Base-by-base conservation (phyloP, 2,888 invertebrate species). In the Eutolmus rufibarbis region DNA sequence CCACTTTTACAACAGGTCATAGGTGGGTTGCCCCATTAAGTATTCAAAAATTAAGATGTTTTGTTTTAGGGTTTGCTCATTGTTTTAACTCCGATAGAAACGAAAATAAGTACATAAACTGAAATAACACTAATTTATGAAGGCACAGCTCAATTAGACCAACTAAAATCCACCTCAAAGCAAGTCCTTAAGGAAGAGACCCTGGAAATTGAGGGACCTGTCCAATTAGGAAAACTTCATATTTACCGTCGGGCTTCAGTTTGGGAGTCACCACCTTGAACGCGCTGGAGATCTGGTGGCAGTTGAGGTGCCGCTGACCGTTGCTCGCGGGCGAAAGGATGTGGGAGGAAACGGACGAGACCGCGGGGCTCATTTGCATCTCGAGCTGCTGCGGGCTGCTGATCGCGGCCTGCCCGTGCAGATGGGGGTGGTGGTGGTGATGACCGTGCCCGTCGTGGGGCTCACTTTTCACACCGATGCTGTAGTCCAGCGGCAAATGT, bases 211-310 rank as follows among this genome's bases (percentile, higher is more conserved):
- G 7, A 28, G 66, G 23, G 0, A 19, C 23, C 66, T 3, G 8
- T 8, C 23, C 4, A 23, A 19, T 66, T n/a, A 56, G 2, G 37
- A 9, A 74, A 81, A 57, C 57, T 8, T 16, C 46, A 79, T 86
- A 87, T 85, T 89, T 88, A 89, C 89, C 89, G 88, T 88, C 89
- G 89, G 88, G 37, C 66, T 88, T 88, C 9, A 87, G 84, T 88
- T 89, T 89, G 31, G 89, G 89, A 51, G 88, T 89, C n/a, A 89
- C 89, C 12, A 89, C 89, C 43, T 88, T 87, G 86, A 89, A 89
- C 28, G 89, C 89, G 56, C 88, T 88, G 7, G 88, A 88, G 37
- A 88, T 86, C 19, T 88, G 88, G 46, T 88, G 82, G 34, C 85
- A 74, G 74, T 46, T 85, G 46, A 85, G 85, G 31, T 85, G 85